Evolutionary conservation across 2,113 vertebrate genomes (phyloP).

Genomic region (Anthoscopus minutus): DNA sequence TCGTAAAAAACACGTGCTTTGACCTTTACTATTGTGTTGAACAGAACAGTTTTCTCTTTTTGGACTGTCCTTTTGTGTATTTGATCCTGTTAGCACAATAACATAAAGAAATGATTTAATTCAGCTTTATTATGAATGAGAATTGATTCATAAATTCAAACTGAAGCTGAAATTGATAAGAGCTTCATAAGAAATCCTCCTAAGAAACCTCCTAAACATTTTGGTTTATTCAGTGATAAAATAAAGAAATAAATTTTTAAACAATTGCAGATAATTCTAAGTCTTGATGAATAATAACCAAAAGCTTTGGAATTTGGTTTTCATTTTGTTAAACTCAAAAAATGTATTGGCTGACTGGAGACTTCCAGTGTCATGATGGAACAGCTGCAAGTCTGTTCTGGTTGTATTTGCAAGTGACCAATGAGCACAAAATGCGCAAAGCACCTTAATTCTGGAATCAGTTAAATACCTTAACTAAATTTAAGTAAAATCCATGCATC

Average conservation of each 20-base stretch:
- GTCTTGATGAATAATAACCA: neutral
- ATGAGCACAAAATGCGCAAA: neutral
- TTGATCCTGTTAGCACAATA: neutral
- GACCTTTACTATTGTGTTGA: neutral
- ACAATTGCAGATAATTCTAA: neutral
- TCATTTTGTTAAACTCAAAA: neutral
- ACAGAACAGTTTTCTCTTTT: neutral
- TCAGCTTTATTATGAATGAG: neutral
- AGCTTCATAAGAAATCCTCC: neutral
- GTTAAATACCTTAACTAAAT: neutral
- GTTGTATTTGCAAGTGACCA: neutral
- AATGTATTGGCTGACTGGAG: neutral
- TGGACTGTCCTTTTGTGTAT: neutral
- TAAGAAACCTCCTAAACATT: neutral
- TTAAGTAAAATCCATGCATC: neutral
- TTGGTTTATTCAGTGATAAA: neutral
- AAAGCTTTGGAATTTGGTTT: neutral
- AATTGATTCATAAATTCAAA: neutral
- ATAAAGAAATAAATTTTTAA: accelerated
- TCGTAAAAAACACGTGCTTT: neutral
- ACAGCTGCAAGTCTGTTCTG: neutral
- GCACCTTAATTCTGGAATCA: neutral
- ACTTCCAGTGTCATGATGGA: neutral
- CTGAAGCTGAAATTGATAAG: neutral
- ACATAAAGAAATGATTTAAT: neutral